These are phyloP conservation scores for Elephas maximus DNA, from an alignment of 2,113 vertebrate genomes.

Conservation along the genomic window DNA sequence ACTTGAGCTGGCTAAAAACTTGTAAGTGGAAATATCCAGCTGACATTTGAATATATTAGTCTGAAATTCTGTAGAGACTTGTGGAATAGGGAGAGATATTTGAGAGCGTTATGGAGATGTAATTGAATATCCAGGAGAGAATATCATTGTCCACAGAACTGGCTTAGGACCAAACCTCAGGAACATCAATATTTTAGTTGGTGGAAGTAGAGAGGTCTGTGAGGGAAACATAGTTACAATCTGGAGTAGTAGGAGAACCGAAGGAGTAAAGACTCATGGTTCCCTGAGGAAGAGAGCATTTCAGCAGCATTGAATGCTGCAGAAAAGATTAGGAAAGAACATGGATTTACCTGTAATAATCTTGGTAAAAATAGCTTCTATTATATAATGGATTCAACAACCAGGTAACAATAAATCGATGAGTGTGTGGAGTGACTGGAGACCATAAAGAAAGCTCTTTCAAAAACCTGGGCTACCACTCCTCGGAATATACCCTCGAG, in stretches of 20 bases:
- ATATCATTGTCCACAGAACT: not conserved
- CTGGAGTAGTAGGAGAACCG: not conserved
- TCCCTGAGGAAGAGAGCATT: not conserved
- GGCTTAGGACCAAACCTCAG: not conserved
- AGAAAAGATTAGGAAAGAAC: not conserved
- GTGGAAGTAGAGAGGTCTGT: not conserved
- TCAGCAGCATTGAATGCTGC: not conserved
- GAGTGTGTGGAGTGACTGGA: not conserved
- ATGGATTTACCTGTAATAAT: not conserved
- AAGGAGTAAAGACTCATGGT: not conserved
- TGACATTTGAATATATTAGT: not conserved
- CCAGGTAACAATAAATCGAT: not conserved
- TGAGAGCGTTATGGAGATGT: not conserved
- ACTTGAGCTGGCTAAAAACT: not conserved
- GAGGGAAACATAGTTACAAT: not conserved
- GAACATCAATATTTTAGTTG: not conserved
- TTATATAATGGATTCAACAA: not conserved
- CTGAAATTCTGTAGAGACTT: not conserved
- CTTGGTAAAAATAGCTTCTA: not conserved
- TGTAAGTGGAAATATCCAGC: not conserved
- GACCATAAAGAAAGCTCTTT: not conserved
- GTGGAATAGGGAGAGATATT: not conserved
- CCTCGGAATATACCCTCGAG: no score
- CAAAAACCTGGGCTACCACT: not conserved
- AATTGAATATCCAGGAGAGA: not conserved